Evolutionary conservation across 2,888 invertebrate species (phyloP).

Genomic region (Pterostichus niger): DNA sequence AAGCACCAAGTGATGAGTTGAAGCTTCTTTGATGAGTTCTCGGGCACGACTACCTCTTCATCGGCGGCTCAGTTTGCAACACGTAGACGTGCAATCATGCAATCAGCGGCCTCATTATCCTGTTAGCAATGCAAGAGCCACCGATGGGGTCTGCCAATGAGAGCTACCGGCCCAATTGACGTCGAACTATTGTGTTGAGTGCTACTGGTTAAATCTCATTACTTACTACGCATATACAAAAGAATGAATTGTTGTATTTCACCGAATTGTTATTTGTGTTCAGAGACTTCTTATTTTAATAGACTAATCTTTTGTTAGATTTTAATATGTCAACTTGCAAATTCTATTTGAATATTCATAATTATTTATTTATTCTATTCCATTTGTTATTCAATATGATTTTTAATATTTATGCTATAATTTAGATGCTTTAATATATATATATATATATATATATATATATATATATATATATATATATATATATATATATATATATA

Average conservation of each 20-base stretch:
- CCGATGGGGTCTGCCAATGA: constrained; percentile 62
- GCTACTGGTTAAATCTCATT: background rate
- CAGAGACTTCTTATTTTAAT: background rate
- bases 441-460: too few relatives aligned
- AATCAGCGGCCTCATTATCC: constrained; percentile 59
- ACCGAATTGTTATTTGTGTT: constrained; percentile 11
- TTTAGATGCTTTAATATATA: too few relatives aligned
- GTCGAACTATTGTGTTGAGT: constrained; percentile 17
- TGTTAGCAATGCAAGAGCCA: constrained; percentile 55
- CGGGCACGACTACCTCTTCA: constrained; percentile 55
- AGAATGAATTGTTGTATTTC: constrained; percentile 23
- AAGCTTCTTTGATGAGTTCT: constrained; percentile 33
- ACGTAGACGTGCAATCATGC: constrained; percentile 68
- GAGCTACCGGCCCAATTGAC: constrained; percentile 64
- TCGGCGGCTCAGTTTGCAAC: constrained; percentile 65
- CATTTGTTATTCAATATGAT: too few relatives aligned
- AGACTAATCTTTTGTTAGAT: constrained; percentile 1
- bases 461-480: too few relatives aligned
- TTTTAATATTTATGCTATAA: too few relatives aligned
- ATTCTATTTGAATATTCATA: background rate
- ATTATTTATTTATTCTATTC: too few relatives aligned
- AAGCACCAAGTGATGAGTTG: constrained; percentile 16
- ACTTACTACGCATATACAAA: constrained; percentile 41
- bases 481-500: too few relatives aligned
- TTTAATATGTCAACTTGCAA: background rate